Base-by-base conservation (phyloP, 1,140 invertebrate genomes). In the Spodoptera litura region DNA sequence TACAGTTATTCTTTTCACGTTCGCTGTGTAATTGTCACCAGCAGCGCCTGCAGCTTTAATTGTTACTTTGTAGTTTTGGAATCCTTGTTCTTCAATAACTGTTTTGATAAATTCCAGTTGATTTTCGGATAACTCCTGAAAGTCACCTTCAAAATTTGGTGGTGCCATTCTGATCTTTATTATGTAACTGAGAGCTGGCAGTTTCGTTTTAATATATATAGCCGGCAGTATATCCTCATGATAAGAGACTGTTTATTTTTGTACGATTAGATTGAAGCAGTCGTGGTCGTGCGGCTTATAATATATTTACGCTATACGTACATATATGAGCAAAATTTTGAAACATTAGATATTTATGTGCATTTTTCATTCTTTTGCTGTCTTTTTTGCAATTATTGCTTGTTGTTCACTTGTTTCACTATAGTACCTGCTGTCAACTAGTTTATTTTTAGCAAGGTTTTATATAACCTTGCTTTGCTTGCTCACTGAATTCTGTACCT, bases 21-120 rank as follows among this genome's bases (percentile, higher is more conserved):
- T 75, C 13, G 83, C 81, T 53, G 68, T 49, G 61, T 82, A 87
- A 58, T 87, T 87, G 55, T 87, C 85, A 51, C 83, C 83, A 2
- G 64, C 71, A 53, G 58, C 20, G 8, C 85, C 85, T 6, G 83
- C 83, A 35, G 83, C 12, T 44, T 80, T 58, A 12, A 85, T 74
- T 0, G 20, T 4, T 8, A 83, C 70, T 70, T 82, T 83, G 52
- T 59, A 71, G 20, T 80, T 38, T 62, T 77, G 80, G 35, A 61
- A 82, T 3, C 82, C 83, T 11, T 71, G 44, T 75, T 85, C 80
- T 27, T 78, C 44, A 1, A 87, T 73, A 10, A 78, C 76, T 38
- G 72, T 55, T n/a, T 66, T 70, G 11, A 87, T 78, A 27, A 81
- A 82, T 20, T 77, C 51, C 10, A 79, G 10, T 76, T 87, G 85